These are phyloP conservation scores for Hypanus sabinus DNA, from an alignment of 2,113 vertebrate genomes.

Conservation along the genomic window DNA sequence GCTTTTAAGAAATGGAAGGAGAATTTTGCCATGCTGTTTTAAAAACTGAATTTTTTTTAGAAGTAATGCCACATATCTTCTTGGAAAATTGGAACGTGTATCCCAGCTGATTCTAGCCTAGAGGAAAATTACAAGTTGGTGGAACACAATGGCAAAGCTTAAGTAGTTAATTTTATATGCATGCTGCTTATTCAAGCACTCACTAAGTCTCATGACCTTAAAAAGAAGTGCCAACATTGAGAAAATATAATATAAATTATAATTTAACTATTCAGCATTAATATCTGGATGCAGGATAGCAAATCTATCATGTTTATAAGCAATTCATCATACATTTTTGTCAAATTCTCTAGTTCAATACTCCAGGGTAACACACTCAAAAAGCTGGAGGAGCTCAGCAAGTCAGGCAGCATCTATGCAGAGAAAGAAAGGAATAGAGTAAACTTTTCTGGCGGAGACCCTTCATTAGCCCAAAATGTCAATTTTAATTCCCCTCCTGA, in stretches of 20 bases:
- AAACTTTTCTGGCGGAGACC: too few species aligned
- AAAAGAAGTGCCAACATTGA: neutral
- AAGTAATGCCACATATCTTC: neutral
- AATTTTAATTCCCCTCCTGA: too few species aligned
- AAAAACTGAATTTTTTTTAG: neutral
- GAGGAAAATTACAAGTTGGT: neutral
- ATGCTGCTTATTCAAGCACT: neutral
- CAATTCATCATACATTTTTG: neutral
- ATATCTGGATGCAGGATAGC: neutral
- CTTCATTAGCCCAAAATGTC: too few species aligned
- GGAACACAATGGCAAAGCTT: neutral
- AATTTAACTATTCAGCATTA: neutral
- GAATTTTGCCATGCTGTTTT: neutral
- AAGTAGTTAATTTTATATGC: neutral
- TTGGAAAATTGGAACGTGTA: neutral
- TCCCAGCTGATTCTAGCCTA: conserved; percentile 11
- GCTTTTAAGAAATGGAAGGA: neutral
- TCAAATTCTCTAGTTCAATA: neutral
- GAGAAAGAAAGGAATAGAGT: too few species aligned
- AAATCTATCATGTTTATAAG: neutral
- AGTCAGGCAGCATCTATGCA: too few species aligned
- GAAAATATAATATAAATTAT: neutral
- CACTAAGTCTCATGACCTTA: neutral
- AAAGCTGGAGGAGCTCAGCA: too few species aligned
- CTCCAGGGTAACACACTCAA: too few species aligned